Evolutionary conservation across 2,113 vertebrate species (phyloP).

Genomic region (Coracopsis vasa): DNA sequence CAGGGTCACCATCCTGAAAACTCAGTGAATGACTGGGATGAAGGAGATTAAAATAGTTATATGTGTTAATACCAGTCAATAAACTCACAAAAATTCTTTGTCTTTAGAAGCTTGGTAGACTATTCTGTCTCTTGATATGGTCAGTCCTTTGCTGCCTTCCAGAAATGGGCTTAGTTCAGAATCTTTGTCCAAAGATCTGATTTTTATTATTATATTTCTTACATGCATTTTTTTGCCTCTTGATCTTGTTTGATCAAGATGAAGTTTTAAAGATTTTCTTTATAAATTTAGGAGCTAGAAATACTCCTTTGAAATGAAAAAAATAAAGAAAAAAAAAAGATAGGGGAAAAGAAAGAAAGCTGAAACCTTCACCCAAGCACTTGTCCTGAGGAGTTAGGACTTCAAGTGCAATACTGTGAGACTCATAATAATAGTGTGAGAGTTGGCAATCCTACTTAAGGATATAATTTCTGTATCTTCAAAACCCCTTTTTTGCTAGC

Average conservation of each 20-base stretch:
- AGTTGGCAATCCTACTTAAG: neutral
- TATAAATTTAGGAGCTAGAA: neutral
- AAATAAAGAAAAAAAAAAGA: no score
- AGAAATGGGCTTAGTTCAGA: neutral
- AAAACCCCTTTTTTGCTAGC: neutral
- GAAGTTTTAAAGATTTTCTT: neutral
- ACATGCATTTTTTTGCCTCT: neutral
- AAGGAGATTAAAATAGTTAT: neutral
- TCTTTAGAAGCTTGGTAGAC: neutral
- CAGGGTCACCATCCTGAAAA: neutral
- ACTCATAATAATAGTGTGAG: slow-evolving; percentile 9
- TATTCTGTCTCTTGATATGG: neutral
- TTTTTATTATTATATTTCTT: neutral
- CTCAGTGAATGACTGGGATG: neutral
- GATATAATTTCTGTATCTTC: slow-evolving; percentile 26
- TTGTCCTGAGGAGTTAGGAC: neutral
- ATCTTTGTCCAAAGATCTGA: neutral
- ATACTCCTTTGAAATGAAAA: neutral
- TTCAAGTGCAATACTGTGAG: neutral
- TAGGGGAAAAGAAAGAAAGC: neutral
- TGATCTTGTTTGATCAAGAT: neutral
- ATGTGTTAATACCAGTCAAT: neutral
- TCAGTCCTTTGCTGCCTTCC: neutral
- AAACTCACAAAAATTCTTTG: neutral
- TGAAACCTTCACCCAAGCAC: neutral